Conservation (phyloP, 2,797 vertebrate genomes). For the Paguma larvata region DNA sequence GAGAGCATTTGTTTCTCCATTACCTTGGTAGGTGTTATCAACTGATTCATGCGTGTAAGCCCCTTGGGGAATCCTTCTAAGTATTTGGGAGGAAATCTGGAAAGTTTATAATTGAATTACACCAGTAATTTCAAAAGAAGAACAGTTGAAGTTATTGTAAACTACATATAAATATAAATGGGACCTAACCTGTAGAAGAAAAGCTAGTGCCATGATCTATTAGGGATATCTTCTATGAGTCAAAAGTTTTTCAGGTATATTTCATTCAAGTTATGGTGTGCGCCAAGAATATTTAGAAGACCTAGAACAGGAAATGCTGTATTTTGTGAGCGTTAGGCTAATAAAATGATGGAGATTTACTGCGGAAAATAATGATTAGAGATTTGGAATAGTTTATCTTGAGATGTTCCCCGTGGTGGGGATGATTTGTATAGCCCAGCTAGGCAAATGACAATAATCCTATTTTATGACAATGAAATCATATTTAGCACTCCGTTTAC, state of each 20-base stretch:
- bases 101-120: neutral
- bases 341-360: neutral
- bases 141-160: neutral
- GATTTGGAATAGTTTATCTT: neutral
- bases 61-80: neutral
- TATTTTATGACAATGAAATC: slow-evolving; percentile 32
- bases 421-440: neutral
- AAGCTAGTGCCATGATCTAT: neutral
- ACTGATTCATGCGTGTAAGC: neutral
- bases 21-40: neutral
- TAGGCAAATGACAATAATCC: neutral
- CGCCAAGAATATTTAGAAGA: neutral
- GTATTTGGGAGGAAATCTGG: neutral
- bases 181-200: neutral
- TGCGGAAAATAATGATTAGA: neutral
- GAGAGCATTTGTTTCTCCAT: neutral
- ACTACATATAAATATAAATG: neutral
- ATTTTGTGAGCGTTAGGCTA: neutral
- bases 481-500: neutral
- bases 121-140: neutral
- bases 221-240: neutral
- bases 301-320: neutral
- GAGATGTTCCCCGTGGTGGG: neutral
- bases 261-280: neutral
- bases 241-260: neutral